phyloP scores from a whole-genome alignment of 2,888 invertebrate species.

The Agonopterix alstromeriana region DNA sequence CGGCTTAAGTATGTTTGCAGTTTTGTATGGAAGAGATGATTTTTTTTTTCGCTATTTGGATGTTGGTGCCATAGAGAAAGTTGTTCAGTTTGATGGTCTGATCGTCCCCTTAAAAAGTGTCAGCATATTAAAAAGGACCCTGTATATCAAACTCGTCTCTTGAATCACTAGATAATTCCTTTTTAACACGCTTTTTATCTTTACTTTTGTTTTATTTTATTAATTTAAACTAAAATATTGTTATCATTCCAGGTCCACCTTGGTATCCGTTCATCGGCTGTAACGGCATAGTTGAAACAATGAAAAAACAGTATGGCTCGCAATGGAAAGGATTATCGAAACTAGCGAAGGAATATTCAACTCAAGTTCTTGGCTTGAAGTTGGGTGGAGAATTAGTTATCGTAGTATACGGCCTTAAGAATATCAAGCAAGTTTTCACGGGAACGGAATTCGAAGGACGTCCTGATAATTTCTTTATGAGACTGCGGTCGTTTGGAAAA shows the following conservation, averaged over 20 bases:
- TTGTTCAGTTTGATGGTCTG: too few relatives aligned
- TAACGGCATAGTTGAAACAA: conserved; percentile 33
- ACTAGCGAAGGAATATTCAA: conserved; percentile 74
- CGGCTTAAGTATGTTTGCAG: too few relatives aligned
- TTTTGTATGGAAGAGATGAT: too few relatives aligned
- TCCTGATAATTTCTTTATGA: conserved; percentile 83
- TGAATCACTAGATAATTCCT: too few relatives aligned
- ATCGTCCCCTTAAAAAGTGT: too few relatives aligned
- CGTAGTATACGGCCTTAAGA: conserved; percentile 77
- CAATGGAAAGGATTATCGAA: conserved; percentile 79
- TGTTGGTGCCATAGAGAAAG: too few relatives aligned
- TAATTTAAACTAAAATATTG: too few relatives aligned
- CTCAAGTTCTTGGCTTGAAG: conserved; percentile 80
- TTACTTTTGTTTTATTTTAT: background rate
- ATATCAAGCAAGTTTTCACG: conserved; percentile 78
- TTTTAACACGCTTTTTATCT: too few relatives aligned
- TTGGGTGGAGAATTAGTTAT: conserved; percentile 79
- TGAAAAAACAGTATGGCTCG: conserved; percentile 41
- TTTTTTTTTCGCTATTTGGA: too few relatives aligned
- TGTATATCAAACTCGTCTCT: too few relatives aligned
- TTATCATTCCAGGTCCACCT: conserved; percentile 46
- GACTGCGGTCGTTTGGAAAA: conserved; percentile 80
- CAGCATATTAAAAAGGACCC: too few relatives aligned
- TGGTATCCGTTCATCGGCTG: conserved; percentile 62
- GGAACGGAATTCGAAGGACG: conserved; percentile 82